Base-by-base conservation (phyloP, 1,140 invertebrate genomes). In the Panagrolaimus sp. region DNA sequence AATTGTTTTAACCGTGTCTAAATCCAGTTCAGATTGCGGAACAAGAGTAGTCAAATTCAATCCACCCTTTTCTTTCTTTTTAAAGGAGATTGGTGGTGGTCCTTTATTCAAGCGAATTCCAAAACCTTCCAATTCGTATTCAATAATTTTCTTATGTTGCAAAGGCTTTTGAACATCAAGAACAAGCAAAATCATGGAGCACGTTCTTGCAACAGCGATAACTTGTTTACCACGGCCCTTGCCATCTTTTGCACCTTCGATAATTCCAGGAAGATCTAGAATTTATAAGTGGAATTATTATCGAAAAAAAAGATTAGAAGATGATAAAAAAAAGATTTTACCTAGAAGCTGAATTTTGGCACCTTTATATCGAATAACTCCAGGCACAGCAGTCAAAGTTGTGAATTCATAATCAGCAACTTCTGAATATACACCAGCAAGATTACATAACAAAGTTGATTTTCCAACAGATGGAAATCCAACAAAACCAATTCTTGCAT, bases 401-500 rank as follows among this genome's bases (percentile, higher is more conserved):
- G 96, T 99, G 83, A 99, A 99, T 85, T 99, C 96, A 85, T 98
- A 99, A 0, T 95, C 93, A 38, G 96, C 96, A 24, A 99, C 95
- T 87, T 99, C 96, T 1, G 95, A 98, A 84, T 98, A 98, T 8
- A 99, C 96, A 17, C 96, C 96, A 69, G 96, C 95, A 69, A 99
- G 85, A 77, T 94, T 99, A 76, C 90, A 96, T 10, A 99, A 86
- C 63, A 99, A 85, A 0, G 96, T 99, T 3, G 95, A 98, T 85
- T 99, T 99, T 0, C 96, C 96, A 55, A 99, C 96, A 2, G 96
- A 98, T 24, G 96, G 96, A 87, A 99, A 99, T 32, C 96, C 94
- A 32, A 99, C 95, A 88, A 99, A 99, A 28, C 96, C 94, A 78
- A 97, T 95, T 85, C 96, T 87, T 66, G 96, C 95, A 88, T 99